These are phyloP conservation scores for Scaptomyza graminum DNA, from an alignment of 1,140 invertebrate genomes.

Conservation along the genomic window DNA sequence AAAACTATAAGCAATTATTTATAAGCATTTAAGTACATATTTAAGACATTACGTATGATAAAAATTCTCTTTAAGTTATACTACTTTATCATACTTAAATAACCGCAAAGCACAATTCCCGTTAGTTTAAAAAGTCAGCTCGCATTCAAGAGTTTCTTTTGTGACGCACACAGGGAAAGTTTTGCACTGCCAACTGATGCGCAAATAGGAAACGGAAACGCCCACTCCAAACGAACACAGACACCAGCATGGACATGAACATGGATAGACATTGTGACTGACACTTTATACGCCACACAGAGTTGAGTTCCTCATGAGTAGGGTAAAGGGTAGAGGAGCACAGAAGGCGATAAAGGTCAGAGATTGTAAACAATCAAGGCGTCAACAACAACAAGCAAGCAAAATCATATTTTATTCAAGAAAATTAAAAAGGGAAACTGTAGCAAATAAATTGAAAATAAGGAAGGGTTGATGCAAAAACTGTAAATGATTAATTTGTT, in stretches of 20 bases:
- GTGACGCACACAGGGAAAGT: slow-evolving; percentile 31
- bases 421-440: neutral
- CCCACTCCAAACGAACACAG: slow-evolving; percentile 15
- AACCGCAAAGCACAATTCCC: neutral
- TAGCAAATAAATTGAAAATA: no score
- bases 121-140: neutral
- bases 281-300: neutral
- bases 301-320: neutral
- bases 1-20: neutral
- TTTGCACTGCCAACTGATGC: slow-evolving; percentile 44
- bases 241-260: slow-evolving; percentile 14
- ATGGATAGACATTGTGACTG: neutral
- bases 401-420: slow-evolving; percentile 1
- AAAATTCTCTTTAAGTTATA: neutral
- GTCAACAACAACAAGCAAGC: slow-evolving; percentile 5
- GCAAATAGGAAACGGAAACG: slow-evolving; percentile 34
- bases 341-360: slow-evolving; percentile 51
- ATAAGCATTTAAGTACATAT: neutral
- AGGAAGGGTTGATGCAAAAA: neutral
- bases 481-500: neutral
- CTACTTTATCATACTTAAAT: neutral
- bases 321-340: neutral
- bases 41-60: neutral
- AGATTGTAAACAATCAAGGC: slow-evolving; percentile 39
- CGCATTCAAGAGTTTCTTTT: slow-evolving; percentile 3